Evolutionary conservation across 2,888 invertebrate species (phyloP), one percentile per base, ranked within the genome.

Genomic region (Branchipolynoe longqiensis): DNA sequence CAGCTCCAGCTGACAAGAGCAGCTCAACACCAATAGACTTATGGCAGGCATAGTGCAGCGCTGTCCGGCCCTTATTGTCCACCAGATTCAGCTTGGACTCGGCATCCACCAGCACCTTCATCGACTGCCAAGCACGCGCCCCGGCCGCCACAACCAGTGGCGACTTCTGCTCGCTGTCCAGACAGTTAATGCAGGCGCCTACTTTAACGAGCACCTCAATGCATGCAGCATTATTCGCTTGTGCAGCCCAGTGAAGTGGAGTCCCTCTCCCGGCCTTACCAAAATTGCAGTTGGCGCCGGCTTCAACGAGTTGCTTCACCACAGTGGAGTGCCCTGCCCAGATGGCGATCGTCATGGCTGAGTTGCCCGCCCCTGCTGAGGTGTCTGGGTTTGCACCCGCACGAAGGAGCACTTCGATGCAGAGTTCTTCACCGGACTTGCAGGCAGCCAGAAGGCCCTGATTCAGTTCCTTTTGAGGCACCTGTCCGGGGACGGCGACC

Each of bases 1-100:
- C 87, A 0, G 92, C 92, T 8, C 92, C 93, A 0, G 91, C 90
- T 8, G 87, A 86, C 18, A 92, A 87, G 28, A 93, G 88, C 8
- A 90, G 82, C n/a, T 91, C 89, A 4, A 90, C 90, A 0, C 91
- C 92, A 8, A 90, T 88, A 0, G 92, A 92, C 62, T 90, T 91
- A 56, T 91, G 90, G 69, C 91, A 88, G 28, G 91, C 90, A 82
- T 91, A 92, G 88, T 95, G 94, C 58, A 95, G 92, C 6, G 95
- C 95, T 69, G 94, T 94, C 91, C 94, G 94, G 84, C 92, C 95
- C 88, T 94, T 89, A 82, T 91, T 86, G 83, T 93, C 90, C 14
- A 82, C 85, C 6, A 83, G 85, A 85, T 92, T 88, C 3, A 91
- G 84, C 74, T 90, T 86, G 88, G 62, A 85, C 25, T 64, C 54